phyloP scores from a whole-genome alignment of 1,140 invertebrate genomes.

The Aleiodes sp. region DNA sequence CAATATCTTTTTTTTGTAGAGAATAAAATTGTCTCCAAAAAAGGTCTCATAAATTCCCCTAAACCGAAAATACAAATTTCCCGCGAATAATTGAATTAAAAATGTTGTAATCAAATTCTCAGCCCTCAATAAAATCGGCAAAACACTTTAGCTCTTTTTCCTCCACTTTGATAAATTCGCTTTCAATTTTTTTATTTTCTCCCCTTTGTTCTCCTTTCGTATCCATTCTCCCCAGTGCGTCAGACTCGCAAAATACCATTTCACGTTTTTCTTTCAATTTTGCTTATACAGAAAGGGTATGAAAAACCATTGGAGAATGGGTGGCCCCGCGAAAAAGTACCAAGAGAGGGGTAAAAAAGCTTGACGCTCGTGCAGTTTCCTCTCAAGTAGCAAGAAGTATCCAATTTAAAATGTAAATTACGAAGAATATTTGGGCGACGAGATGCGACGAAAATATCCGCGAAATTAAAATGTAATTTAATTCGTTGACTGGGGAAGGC shows the following conservation, averaged over 20 bases:
- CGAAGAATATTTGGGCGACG: conserved; percentile 49
- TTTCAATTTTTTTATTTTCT: conserved; percentile 10
- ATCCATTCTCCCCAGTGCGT: neutral
- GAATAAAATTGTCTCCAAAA: too few relatives aligned
- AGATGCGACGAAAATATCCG: conserved; percentile 53
- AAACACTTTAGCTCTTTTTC: too few relatives aligned
- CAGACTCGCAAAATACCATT: neutral
- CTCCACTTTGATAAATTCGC: too few relatives aligned
- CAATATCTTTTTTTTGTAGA: too few relatives aligned
- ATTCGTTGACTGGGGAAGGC: conserved; percentile 50
- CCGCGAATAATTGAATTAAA: too few relatives aligned
- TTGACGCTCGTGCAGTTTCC: neutral
- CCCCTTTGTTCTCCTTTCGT: neutral
- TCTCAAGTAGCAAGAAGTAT: conserved; percentile 52
- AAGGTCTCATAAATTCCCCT: too few relatives aligned
- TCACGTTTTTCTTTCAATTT: neutral
- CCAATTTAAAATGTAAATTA: conserved; percentile 64
- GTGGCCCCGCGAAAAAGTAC: too few relatives aligned
- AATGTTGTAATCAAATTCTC: too few relatives aligned
- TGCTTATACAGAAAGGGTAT: conserved; percentile 1
- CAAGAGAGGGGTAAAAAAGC: neutral
- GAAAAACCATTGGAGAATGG: too few relatives aligned
- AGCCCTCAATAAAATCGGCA: too few relatives aligned
- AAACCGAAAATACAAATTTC: too few relatives aligned
- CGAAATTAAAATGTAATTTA: conserved; percentile 66